Base-by-base conservation (phyloP, 2,797 vertebrate genomes). In the Poecilia velifera region DNA sequence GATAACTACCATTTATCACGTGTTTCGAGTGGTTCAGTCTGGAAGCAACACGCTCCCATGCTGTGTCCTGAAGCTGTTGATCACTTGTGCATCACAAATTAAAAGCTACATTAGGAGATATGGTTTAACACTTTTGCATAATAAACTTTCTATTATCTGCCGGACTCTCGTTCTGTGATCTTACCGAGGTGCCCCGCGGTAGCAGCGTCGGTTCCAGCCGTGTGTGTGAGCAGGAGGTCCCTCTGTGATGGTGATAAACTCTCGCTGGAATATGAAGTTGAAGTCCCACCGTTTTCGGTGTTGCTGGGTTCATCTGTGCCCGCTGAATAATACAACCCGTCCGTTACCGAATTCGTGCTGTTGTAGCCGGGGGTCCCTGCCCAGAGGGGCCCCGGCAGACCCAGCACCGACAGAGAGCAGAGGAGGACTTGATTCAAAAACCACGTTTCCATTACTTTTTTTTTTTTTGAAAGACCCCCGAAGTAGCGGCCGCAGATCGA, bases 391-490 rank as follows among this genome's bases (percentile, higher is more conserved):
- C 91, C 87, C 82, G 90, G 87, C 1, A 92, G 79, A 82, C 95
- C 79, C 59, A 95, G 87, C 55, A 94, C 82, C 85, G 88, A 79
- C 82, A 95, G 81, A 62, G 88, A 87, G 81, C 93, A 72, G 70
- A 91, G 87, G 82, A 84, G 87, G 87, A 90, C 90, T 77, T 83
- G 92, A 86, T 87, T 92, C 91, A 85, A 76, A 78, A 88, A 90
- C 83, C 95, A 92, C 94, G 93, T 93, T 95, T 93, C 93, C 96
- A 96, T 96, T 84, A 28, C 28, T 31, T 31, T 16, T 83, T 77
- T 45, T 31, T 6, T 83, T 76, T 45, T 20, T 74, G 62, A 81
- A 82, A 85, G 86, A 91, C 84, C 86, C 77, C 86, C 66, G 4
- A 39, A 86, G 72, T 46, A 9, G 73, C 8, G 84, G 89, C 41